phyloP scores from a whole-genome alignment of 92 coral and sea anemone genomes.

The Anthopleura xanthogrammica region DNA sequence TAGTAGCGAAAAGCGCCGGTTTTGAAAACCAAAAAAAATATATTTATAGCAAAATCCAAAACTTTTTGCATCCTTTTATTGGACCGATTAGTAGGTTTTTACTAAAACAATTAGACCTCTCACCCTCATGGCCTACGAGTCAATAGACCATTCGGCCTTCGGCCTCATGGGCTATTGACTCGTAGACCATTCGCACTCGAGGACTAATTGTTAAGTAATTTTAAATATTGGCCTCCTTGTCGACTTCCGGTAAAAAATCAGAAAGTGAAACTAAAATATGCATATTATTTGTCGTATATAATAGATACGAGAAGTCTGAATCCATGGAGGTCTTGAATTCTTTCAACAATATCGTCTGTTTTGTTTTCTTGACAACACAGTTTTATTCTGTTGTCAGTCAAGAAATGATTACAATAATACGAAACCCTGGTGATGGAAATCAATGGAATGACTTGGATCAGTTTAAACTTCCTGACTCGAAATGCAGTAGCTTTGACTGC shows the following conservation, averaged over 20 bases:
- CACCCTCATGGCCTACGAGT: no score
- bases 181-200: no score
- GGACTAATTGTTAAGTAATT: no score
- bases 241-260: background rate
- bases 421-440: background rate
- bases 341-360: background rate
- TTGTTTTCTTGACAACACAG: background rate
- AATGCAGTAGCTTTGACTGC: background rate
- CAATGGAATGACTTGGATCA: background rate
- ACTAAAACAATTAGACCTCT: no score
- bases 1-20: no score
- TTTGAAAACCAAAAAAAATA: no score
- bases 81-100: no score
- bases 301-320: background rate
- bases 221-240: no score
- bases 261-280: background rate
- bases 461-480: background rate
- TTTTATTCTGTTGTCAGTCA: background rate
- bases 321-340: background rate
- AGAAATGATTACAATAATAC: background rate
- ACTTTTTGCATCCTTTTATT: no score
- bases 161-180: no score
- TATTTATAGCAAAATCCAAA: no score
- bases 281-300: background rate
- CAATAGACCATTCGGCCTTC: no score